phyloP scores from a whole-genome alignment of 2,113 vertebrate species.

The Lepisosteus osseus region DNA sequence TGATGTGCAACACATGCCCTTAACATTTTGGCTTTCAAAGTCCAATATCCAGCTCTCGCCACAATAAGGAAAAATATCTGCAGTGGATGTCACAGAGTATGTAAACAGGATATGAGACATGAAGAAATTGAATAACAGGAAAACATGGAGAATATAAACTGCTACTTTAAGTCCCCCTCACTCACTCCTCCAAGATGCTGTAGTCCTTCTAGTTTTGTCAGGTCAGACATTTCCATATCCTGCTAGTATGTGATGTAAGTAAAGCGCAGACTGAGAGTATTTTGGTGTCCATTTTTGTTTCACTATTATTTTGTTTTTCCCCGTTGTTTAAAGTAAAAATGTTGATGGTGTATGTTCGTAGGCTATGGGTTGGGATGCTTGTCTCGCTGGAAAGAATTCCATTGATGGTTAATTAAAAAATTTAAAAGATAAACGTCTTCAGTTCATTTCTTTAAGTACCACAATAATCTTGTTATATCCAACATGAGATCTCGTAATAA shows the following conservation, averaged over 20 bases:
- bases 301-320: slow-evolving; percentile 44
- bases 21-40: no score
- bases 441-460: background rate
- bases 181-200: slow-evolving; percentile 24
- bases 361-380: slow-evolving; percentile 45
- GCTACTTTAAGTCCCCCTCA: background rate
- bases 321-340: slow-evolving; percentile 54
- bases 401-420: slow-evolving; percentile 61
- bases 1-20: no score
- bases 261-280: slow-evolving; percentile 40
- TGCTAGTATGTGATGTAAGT: slow-evolving; percentile 58
- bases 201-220: slow-evolving; percentile 45
- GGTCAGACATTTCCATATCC: slow-evolving; percentile 43
- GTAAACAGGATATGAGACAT: no score
- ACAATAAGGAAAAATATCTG: no score
- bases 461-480: background rate
- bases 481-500: background rate
- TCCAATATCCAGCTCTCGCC: no score
- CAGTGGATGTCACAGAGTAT: no score
- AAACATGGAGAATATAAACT: no score
- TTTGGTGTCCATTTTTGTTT: slow-evolving; percentile 17
- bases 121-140: no score
- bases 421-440: slow-evolving; percentile 27
- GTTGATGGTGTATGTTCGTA: slow-evolving; percentile 55
- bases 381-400: slow-evolving; percentile 50